These are phyloP conservation scores for Antheraea yamamai DNA, from an alignment of 2,888 invertebrate genomes.

Conservation along the genomic window DNA sequence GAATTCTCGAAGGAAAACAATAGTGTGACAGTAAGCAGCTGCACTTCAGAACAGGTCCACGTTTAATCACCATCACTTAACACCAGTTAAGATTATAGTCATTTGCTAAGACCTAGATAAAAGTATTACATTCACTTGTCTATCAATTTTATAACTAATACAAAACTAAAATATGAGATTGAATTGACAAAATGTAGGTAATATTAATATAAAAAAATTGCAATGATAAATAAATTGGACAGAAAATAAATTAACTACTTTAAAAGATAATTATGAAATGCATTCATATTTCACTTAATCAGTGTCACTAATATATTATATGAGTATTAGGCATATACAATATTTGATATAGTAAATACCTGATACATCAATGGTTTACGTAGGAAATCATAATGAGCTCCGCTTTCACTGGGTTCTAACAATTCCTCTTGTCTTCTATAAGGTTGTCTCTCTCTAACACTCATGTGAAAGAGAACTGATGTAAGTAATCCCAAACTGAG, in stretches of 20 bases:
- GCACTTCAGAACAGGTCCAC: no score
- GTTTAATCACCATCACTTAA: no score
- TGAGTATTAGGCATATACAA: neutral
- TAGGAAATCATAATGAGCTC: constrained; percentile 62
- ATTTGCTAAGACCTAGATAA: constrained; percentile 23
- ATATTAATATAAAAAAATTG: neutral
- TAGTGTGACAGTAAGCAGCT: no score
- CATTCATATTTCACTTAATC: neutral
- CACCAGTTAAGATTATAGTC: no score
- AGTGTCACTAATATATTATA: neutral
- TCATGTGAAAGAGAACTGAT: constrained; percentile 87
- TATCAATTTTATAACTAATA: neutral
- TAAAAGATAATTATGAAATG: neutral
- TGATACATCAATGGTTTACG: constrained; percentile 65
- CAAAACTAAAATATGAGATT: neutral
- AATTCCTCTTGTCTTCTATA: constrained; percentile 47
- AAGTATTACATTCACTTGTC: constrained; percentile 39
- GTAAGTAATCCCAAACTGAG: constrained; percentile 84
- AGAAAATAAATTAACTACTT: neutral
- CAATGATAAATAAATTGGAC: neutral
- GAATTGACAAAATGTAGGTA: neutral
- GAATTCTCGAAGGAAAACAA: no score
- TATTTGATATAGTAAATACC: constrained; percentile 43
- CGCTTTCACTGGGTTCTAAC: constrained; percentile 42
- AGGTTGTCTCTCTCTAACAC: constrained; percentile 82